Evolutionary conservation across 2,888 invertebrate genomes (phyloP).

Genomic region (Chrysolina americana): DNA sequence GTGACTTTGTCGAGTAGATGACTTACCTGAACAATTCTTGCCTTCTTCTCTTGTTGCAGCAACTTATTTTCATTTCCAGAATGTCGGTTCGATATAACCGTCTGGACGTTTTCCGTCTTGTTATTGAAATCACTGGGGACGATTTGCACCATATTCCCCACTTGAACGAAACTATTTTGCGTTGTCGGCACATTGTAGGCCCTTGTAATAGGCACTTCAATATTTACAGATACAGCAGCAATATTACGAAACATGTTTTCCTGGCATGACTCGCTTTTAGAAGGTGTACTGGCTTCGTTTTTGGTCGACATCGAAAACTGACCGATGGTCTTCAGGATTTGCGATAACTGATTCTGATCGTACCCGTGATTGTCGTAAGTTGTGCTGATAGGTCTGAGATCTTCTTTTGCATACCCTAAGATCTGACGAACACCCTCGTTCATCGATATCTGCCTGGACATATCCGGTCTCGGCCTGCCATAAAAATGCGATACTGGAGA

Average conservation of each 20-base stretch:
- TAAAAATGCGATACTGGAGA: slow-evolving; percentile 54
- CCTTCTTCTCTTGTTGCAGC: slow-evolving; percentile 27
- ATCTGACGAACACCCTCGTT: slow-evolving; percentile 76
- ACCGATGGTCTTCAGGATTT: slow-evolving; percentile 20
- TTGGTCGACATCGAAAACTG: slow-evolving; percentile 19
- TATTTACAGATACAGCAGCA: neutral
- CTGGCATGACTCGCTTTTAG: neutral
- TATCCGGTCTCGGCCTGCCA: slow-evolving; percentile 54
- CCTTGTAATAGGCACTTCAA: neutral
- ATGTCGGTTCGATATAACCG: neutral
- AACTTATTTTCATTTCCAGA: neutral
- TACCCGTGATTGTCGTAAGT: slow-evolving; percentile 46
- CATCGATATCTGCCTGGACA: slow-evolving; percentile 74
- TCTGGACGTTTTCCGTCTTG: slow-evolving; percentile 26
- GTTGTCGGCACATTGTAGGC: neutral
- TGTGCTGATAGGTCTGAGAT: slow-evolving; percentile 48
- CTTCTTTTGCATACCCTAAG: slow-evolving; percentile 71
- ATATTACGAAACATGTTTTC: neutral
- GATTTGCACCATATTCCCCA: slow-evolving; percentile 76
- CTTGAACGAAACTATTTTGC: slow-evolving; percentile 66
- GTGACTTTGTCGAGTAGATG: neutral
- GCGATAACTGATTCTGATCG: slow-evolving; percentile 33
- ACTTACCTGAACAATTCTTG: slow-evolving; percentile 38
- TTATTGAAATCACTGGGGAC: slow-evolving; percentile 70
- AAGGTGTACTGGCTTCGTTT: neutral